A percentile compares a stretch with the other conserved stretches of the same genome.
phyloP scores from a whole-genome alignment of 2,888 invertebrate species.

The Campoplex capitator region DNA sequence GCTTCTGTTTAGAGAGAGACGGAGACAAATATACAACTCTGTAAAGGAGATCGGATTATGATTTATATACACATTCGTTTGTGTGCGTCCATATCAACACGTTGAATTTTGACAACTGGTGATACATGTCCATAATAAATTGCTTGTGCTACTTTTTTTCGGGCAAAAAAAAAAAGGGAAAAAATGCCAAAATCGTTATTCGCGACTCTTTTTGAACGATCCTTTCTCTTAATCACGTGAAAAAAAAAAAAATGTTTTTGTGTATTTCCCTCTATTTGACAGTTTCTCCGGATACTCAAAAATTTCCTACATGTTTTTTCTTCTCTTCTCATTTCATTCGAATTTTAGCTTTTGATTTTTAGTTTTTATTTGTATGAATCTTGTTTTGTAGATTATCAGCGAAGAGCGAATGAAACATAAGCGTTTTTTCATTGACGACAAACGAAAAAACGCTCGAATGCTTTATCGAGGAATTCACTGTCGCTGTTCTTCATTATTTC shows the following conservation, averaged over 20 bases:
- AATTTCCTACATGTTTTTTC: background rate
- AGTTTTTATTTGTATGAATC: background rate
- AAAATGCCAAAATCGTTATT: background rate
- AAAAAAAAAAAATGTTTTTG: background rate
- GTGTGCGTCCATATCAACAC: background rate
- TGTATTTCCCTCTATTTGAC: background rate
- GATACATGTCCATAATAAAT: constrained; percentile 12
- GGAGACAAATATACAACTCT: constrained; percentile 44
- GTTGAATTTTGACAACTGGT: constrained; percentile 34
- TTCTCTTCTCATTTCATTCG: background rate
- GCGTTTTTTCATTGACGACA: background rate
- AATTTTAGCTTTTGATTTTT: background rate
- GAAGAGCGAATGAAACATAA: constrained; percentile 2
- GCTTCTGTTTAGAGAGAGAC: constrained; percentile 60
- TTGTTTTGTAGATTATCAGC: background rate
- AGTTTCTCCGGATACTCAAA: background rate
- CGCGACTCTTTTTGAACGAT: background rate
- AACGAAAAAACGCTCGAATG: constrained; percentile 14
- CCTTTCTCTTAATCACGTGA: background rate
- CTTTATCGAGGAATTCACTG: background rate
- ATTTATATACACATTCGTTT: background rate
- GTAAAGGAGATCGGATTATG: background rate
- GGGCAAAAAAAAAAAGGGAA: background rate
- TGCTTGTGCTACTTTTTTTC: constrained; percentile 18
- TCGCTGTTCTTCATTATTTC: constrained; percentile 12